These are phyloP conservation scores for Buathra laborator DNA, from an alignment of 2,888 invertebrate genomes.

Conservation along the genomic window DNA sequence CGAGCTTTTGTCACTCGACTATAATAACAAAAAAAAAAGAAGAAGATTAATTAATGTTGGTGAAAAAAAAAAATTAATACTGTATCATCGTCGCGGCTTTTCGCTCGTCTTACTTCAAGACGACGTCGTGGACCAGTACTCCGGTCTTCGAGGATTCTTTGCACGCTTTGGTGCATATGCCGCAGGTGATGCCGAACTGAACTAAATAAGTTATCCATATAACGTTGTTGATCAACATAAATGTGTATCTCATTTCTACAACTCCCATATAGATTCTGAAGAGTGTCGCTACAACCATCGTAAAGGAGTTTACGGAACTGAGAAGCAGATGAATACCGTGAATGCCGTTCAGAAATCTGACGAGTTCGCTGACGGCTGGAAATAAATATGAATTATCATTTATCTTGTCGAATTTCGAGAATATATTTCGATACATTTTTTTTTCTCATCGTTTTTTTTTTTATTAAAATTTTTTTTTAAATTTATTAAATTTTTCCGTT, in stretches of 20 bases:
- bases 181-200: constrained; percentile 76
- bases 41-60: constrained; percentile 4
- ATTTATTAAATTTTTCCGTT: not conserved
- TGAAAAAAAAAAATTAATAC: constrained; percentile 22
- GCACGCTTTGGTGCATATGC: constrained; percentile 72
- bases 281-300: constrained; percentile 78
- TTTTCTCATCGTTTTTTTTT: not conserved
- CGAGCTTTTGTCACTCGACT: constrained; percentile 68
- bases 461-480: not conserved
- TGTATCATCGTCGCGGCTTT: not conserved
- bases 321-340: constrained; percentile 77
- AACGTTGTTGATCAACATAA: constrained; percentile 78
- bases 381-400: constrained; percentile 2
- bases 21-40: not conserved
- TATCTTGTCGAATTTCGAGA: not conserved
- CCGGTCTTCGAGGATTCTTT: constrained; percentile 76
- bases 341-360: constrained; percentile 74
- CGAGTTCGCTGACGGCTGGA: constrained; percentile 74
- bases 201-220: constrained; percentile 77
- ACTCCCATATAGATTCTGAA: constrained; percentile 80
- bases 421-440: not conserved
- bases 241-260: constrained; percentile 74
- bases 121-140: constrained; percentile 70
- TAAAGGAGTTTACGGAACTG: constrained; percentile 78
- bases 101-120: constrained; percentile 65